Conservation (phyloP, 2,113 vertebrate species). For the Oenanthe melanoleuca region DNA sequence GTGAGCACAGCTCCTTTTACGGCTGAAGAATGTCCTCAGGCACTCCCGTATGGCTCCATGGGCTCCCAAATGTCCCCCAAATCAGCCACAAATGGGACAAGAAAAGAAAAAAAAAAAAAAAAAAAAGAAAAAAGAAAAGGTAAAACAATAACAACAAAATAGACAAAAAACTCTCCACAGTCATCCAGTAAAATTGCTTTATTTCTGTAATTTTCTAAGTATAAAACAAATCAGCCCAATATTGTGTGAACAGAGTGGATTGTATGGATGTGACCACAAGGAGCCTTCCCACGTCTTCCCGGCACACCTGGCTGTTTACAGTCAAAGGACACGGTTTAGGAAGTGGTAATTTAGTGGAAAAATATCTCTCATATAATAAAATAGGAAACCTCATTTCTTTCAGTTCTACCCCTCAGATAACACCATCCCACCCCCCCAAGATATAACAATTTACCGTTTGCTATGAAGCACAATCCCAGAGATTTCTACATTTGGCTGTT, state of each 20-base stretch:
- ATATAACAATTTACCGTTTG: neutral
- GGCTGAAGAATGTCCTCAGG: slow-evolving; percentile 62
- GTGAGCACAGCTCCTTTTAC: slow-evolving; percentile 64
- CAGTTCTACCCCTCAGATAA: neutral
- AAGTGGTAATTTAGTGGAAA: slow-evolving; percentile 53
- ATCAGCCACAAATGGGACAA: neutral
- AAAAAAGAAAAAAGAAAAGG: neutral
- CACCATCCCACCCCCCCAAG: neutral
- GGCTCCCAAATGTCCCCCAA: slow-evolving; percentile 20
- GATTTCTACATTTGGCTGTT: neutral
- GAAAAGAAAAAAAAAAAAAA: neutral
- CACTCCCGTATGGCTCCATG: neutral
- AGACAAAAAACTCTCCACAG: neutral
- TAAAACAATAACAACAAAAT: neutral
- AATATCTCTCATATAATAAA: slow-evolving; percentile 68
- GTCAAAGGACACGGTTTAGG: neutral
- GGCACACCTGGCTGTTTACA: slow-evolving; percentile 41
- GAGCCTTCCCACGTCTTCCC: neutral
- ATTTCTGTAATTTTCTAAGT: slow-evolving; percentile 65
- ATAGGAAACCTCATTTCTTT: slow-evolving; percentile 64
- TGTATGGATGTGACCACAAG: slow-evolving; percentile 24
- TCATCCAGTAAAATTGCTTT: slow-evolving; percentile 62
- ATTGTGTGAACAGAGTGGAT: slow-evolving; percentile 58
- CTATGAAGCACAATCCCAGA: neutral
- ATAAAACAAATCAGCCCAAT: slow-evolving; percentile 67